Percentiles rank a stretch among this genome's conserved stretches.
These are phyloP conservation scores for Plusia festucae DNA, from an alignment of 2,888 invertebrate species.

Conservation along the genomic window DNA sequence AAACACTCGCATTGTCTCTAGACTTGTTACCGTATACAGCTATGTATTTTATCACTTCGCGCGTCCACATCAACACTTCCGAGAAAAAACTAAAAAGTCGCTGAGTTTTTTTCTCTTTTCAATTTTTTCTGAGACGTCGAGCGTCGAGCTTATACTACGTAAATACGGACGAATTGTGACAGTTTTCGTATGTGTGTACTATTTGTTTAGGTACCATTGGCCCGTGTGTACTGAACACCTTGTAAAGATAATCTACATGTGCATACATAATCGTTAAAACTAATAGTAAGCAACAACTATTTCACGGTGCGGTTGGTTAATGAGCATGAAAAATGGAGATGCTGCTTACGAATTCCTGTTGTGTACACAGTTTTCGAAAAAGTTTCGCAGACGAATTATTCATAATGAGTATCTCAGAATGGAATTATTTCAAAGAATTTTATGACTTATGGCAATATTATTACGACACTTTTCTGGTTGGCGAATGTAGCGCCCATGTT, in stretches of 20 bases:
- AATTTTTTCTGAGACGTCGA: slow-evolving; percentile 51
- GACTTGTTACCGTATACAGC: slow-evolving; percentile 76
- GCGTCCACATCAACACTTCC: slow-evolving; percentile 72
- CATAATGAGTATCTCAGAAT: slow-evolving; percentile 79
- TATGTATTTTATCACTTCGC: slow-evolving; percentile 79
- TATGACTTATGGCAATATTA: slow-evolving; percentile 77
- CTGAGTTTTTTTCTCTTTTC: slow-evolving; percentile 49
- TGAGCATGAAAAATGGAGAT: slow-evolving; percentile 70
- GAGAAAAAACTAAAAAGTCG: slow-evolving; percentile 68
- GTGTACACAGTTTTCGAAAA: slow-evolving; percentile 84
- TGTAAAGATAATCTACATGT: slow-evolving; percentile 49
- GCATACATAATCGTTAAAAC: slow-evolving; percentile 58
- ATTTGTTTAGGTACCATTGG: slow-evolving; percentile 58
- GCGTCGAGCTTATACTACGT: slow-evolving; percentile 56
- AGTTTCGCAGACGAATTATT: slow-evolving; percentile 83
- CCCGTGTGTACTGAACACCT: slow-evolving; percentile 35
- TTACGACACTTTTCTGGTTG: slow-evolving; percentile 79
- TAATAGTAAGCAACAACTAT: slow-evolving; percentile 65
- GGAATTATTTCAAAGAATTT: slow-evolving; percentile 74
- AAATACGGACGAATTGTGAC: slow-evolving; percentile 62
- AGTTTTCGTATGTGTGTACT: slow-evolving; percentile 60
- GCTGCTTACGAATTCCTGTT: slow-evolving; percentile 81
- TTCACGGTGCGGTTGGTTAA: slow-evolving; percentile 68
- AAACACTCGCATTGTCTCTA: slow-evolving; percentile 84
- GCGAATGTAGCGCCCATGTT: slow-evolving; percentile 75